Conservation (phyloP, 2,113 vertebrate genomes). For the Python bivittatus region DNA sequence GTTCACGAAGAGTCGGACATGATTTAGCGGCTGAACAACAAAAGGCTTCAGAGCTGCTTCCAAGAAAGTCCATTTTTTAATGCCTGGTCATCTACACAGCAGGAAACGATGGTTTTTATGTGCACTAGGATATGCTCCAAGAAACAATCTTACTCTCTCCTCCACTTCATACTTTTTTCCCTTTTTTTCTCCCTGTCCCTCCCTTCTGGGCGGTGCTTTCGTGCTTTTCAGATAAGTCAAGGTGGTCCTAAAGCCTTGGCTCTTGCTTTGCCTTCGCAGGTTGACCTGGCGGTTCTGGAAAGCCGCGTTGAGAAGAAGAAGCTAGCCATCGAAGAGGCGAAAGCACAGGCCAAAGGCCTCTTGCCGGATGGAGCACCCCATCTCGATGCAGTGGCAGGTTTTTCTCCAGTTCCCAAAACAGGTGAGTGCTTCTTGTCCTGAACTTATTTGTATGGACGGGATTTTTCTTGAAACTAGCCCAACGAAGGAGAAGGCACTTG, state of each 20-base stretch:
- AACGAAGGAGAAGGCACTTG: neutral
- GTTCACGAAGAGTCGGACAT: too few species aligned
- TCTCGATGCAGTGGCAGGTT: constrained; percentile 70
- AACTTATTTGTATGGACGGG: too few species aligned
- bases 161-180: neutral
- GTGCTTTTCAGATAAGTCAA: neutral
- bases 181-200: neutral
- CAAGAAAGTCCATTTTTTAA: too few species aligned
- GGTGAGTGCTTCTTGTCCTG: constrained; percentile 54
- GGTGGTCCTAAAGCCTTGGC: neutral
- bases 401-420: constrained; percentile 79
- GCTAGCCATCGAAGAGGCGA: constrained; percentile 75
- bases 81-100: too few species aligned
- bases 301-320: constrained; percentile 78
- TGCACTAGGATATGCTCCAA: too few species aligned
- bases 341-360: constrained; percentile 76
- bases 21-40: too few species aligned
- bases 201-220: neutral
- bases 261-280: constrained; percentile 55
- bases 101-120: too few species aligned
- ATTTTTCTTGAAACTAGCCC: neutral
- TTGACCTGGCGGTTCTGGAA: constrained; percentile 76
- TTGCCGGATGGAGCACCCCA: constrained; percentile 62
- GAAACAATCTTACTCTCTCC: too few species aligned
- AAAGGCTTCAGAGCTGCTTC: too few species aligned